These are phyloP conservation scores for Yasuhikotakia modesta DNA, from an alignment of 2,797 vertebrate species.

Conservation along the genomic window DNA sequence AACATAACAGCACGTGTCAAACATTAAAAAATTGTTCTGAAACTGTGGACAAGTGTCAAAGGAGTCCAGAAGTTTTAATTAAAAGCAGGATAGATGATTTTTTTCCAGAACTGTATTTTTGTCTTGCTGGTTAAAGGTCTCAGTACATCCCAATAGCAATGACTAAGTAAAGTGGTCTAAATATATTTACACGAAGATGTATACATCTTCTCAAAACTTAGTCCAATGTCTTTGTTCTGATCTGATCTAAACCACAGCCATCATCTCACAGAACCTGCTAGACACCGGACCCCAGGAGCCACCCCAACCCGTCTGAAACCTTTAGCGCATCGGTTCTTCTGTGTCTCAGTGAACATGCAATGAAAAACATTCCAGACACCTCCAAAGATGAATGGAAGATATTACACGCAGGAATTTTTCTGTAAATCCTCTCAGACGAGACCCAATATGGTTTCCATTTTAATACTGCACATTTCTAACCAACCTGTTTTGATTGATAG, in stretches of 20 bases:
- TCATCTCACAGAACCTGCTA: background rate
- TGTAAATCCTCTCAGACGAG: constrained; percentile 15
- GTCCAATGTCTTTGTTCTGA: background rate
- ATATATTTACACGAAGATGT: too few relatives aligned
- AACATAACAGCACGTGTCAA: too few relatives aligned
- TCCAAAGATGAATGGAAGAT: constrained; percentile 13
- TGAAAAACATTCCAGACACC: constrained; percentile 1
- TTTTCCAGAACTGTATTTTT: too few relatives aligned
- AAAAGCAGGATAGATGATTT: too few relatives aligned
- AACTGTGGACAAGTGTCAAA: too few relatives aligned
- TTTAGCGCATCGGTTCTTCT: background rate
- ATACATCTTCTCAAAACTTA: too few relatives aligned
- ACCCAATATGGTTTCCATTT: too few relatives aligned
- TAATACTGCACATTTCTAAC: background rate
- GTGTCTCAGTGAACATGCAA: background rate
- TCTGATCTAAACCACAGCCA: background rate
- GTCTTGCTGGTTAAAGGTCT: too few relatives aligned
- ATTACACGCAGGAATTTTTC: constrained; percentile 16
- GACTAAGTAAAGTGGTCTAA: too few relatives aligned
- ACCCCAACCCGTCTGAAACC: background rate
- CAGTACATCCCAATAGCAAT: too few relatives aligned
- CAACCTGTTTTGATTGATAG: constrained; percentile 10
- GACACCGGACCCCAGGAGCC: background rate
- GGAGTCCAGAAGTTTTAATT: too few relatives aligned
- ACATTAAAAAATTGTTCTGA: too few relatives aligned